phyloP scores from a whole-genome alignment of 2,888 invertebrate genomes.

The Yponomeuta malinellus region DNA sequence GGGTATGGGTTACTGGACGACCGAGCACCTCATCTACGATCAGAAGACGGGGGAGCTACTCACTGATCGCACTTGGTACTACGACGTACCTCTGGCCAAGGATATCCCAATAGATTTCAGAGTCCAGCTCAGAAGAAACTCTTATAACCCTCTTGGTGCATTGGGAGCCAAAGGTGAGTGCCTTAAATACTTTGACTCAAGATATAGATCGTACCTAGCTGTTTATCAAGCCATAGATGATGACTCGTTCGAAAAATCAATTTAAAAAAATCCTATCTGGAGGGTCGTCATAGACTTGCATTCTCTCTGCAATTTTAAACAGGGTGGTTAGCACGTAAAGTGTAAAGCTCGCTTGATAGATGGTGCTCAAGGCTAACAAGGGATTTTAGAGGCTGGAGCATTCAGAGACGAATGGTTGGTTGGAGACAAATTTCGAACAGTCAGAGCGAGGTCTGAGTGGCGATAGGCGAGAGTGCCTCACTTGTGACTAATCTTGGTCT shows the following conservation, averaged over 20 bases:
- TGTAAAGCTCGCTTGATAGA: neutral
- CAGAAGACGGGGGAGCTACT: slow-evolving; percentile 73
- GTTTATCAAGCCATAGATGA: too few relatives aligned
- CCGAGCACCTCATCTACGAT: slow-evolving; percentile 77
- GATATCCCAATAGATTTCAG: slow-evolving; percentile 80
- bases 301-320: neutral
- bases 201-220: too few relatives aligned
- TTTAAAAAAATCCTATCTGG: too few relatives aligned
- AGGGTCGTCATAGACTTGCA: neutral
- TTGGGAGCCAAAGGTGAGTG: slow-evolving; percentile 74
- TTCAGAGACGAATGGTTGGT: neutral
- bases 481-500: too few relatives aligned
- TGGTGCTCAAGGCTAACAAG: neutral
- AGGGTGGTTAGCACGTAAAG: neutral
- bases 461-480: too few relatives aligned
- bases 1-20: slow-evolving; percentile 79
- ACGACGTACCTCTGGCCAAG: slow-evolving; percentile 78
- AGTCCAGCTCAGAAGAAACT: slow-evolving; percentile 72
- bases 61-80: slow-evolving; percentile 81
- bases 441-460: neutral
- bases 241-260: too few relatives aligned
- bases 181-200: neutral
- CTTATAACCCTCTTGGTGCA: slow-evolving; percentile 72
- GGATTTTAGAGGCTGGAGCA: neutral
- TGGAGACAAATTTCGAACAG: neutral